Evolutionary conservation across 2,797 vertebrate genomes (phyloP), one percentile per base, ranked within the genome.

Genomic region (Neopelma chrysocephalum): DNA sequence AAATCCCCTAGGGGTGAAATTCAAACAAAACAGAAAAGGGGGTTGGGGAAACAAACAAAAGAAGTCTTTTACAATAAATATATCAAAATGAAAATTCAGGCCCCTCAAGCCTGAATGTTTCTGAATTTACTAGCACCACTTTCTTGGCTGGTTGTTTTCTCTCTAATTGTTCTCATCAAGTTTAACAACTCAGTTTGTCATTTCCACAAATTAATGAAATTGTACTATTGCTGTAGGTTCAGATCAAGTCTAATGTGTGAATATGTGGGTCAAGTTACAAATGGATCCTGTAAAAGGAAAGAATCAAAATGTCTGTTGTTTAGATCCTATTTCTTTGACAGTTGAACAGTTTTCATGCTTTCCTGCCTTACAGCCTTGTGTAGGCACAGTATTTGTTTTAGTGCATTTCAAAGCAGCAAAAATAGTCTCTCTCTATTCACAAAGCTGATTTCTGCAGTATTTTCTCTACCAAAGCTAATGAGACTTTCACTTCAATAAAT

Each of bases 191-290:
- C 43, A 58, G 77, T 22, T 68, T 45, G 62, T 64, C 21, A 80
- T 68, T 91, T 93, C 81, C 71, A 43, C 19, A 94, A 73, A 93
- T 73, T 87, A 90, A 82, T 71, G 43, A 95, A 92, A 84, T 57
- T 42, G 47, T 32, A 73, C 23, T 89, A 26, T 66, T 90, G 62
- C 34, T 82, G 38, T n/a, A 93, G 32, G 57, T 92, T 93, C 61
- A 86, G 72, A 88, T 75, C 42, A 75, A 85, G 32, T 15, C 50
- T 87, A 70, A 79, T 73, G 51, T 31, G 36, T 21, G 89, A 62
- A 66, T 12, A 93, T 94, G 62, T 38, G 77, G 80, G 77, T 69
- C 77, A 69, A 82, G n/a, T 26, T 76, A 82, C 70, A 82, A 83
- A 81, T 38, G 22, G 34, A 62, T 73, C 51, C 31, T 38, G 51